These are phyloP conservation scores for Pherbina coryleti DNA, from an alignment of 2,888 invertebrate species.

Conservation along the genomic window DNA sequence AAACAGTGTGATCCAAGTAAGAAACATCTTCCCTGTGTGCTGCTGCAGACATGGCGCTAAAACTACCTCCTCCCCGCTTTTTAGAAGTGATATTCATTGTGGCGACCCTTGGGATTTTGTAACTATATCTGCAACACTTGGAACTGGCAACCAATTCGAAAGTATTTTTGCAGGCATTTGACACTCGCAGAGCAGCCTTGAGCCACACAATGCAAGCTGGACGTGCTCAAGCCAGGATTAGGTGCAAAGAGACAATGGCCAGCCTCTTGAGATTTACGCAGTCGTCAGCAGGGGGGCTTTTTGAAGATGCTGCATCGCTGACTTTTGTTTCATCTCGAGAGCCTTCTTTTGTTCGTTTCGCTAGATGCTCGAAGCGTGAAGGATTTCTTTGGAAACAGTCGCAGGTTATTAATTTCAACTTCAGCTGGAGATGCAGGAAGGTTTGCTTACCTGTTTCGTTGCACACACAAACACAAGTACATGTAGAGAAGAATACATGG, in stretches of 20 bases:
- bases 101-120: no score
- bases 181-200: slow-evolving; percentile 41
- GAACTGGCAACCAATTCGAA: slow-evolving; percentile 48
- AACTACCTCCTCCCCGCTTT: not conserved
- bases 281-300: slow-evolving; percentile 24
- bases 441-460: slow-evolving; percentile 1
- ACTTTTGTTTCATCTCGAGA: slow-evolving; percentile 29
- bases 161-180: slow-evolving; percentile 43
- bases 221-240: slow-evolving; percentile 11
- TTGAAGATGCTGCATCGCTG: slow-evolving; percentile 5
- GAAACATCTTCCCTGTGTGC: not conserved
- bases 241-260: slow-evolving; percentile 46
- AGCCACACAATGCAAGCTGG: slow-evolving; percentile 42
- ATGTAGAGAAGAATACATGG: no score
- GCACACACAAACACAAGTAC: not conserved
- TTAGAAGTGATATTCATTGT: slow-evolving; percentile 23
- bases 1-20: no score
- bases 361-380: slow-evolving; percentile 14
- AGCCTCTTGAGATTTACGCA: slow-evolving; percentile 48
- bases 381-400: slow-evolving; percentile 29
- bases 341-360: slow-evolving; percentile 24
- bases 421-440: slow-evolving; percentile 22
- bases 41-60: slow-evolving; percentile 10
- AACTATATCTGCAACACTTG: slow-evolving; percentile 22
- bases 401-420: slow-evolving; percentile 17